Conservation (phyloP, 2,113 vertebrate species). For the Grammatotria lemairii region DNA sequence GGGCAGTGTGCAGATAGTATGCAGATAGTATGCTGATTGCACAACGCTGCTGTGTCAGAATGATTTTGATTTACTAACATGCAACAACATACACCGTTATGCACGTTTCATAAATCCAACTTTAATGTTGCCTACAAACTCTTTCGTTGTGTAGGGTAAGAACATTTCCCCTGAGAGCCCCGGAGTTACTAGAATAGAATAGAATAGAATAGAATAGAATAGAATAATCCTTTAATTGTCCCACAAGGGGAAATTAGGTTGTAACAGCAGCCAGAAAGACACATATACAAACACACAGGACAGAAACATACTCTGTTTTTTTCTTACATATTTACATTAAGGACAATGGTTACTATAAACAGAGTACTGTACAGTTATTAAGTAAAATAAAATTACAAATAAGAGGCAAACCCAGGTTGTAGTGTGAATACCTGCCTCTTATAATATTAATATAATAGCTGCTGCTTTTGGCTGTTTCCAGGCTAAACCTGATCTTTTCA, state of each 20-base stretch:
- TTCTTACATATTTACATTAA: rapidly evolving
- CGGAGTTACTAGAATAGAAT: not conserved
- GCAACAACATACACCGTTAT: not conserved
- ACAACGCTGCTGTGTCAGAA: not conserved
- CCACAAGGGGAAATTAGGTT: not conserved
- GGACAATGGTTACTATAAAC: not conserved
- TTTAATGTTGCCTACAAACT: not conserved
- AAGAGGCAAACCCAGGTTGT: not conserved
- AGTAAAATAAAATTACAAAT: not conserved
- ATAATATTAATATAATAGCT: not conserved
- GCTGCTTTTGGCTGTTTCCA: not conserved
- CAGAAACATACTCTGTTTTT: not conserved
- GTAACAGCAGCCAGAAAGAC: not conserved
- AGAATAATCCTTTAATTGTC: not conserved
- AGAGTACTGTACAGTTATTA: not conserved
- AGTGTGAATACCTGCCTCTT: not conserved
- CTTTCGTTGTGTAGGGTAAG: not conserved
- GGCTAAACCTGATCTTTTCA: not conserved
- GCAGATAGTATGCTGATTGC: not conserved
- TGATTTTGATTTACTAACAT: not conserved
- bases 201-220: not conserved
- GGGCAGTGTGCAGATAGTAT: not conserved
- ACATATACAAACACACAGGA: not conserved
- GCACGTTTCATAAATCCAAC: not conserved
- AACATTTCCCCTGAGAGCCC: not conserved